phyloP scores from a whole-genome alignment of 35 echinoderm and acorn worm species.

The Stichopus chloronotus region DNA sequence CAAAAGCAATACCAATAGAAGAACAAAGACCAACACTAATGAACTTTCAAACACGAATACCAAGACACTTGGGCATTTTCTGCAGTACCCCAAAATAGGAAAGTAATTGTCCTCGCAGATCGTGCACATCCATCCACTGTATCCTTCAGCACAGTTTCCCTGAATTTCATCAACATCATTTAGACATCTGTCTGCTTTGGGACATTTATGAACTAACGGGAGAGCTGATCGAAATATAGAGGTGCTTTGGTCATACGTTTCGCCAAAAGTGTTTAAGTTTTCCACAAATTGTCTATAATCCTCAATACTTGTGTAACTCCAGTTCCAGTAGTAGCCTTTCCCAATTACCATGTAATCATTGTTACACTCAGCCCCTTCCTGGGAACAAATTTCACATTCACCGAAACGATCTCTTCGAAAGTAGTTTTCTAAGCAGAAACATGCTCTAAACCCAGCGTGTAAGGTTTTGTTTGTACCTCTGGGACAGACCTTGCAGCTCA shows the following conservation, averaged over 20 bases:
- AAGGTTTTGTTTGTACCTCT: background rate
- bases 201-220: slow-evolving; percentile 49
- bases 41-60: background rate
- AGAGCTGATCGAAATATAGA: background rate
- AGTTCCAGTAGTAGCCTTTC: background rate
- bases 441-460: slow-evolving; percentile 2
- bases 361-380: background rate
- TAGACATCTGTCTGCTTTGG: background rate
- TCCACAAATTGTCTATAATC: background rate
- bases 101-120: background rate
- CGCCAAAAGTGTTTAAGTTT: background rate
- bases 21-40: background rate
- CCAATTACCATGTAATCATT: background rate
- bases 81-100: background rate
- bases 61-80: background rate
- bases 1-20: background rate
- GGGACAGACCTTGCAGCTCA: background rate
- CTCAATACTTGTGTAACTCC: background rate
- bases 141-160: slow-evolving; percentile 18
- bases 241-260: background rate
- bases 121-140: slow-evolving; percentile 32
- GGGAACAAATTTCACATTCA: background rate
- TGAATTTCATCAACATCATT: background rate
- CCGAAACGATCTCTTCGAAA: slow-evolving; percentile 1
- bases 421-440: background rate